Evolutionary conservation across 2,888 invertebrate species (phyloP).

Genomic region (Antitype chi): DNA sequence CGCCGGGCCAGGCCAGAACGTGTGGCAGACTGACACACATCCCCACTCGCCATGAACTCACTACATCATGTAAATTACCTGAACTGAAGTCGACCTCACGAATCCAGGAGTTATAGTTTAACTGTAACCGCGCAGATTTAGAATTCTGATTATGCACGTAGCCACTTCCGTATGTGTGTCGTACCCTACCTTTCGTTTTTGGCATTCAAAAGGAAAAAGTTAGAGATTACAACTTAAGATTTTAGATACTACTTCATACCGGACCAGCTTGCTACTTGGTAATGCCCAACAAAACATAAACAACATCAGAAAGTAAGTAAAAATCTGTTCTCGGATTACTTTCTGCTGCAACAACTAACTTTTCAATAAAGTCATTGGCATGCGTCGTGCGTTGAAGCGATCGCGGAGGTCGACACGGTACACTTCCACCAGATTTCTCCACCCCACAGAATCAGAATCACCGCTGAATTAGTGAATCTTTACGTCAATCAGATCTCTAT

Average conservation of each 20-base stretch:
- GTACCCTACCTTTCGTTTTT: constrained; percentile 38
- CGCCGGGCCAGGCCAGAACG: constrained; percentile 81
- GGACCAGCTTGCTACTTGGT: constrained; percentile 10
- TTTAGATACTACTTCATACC: not conserved
- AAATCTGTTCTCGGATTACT: constrained; percentile 47
- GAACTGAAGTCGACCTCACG: constrained; percentile 53
- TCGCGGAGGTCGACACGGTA: constrained; percentile 67
- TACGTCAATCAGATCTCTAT: constrained; percentile 85
- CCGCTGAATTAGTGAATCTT: constrained; percentile 82
- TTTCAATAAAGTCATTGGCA: constrained; percentile 61
- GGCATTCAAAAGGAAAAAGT: constrained; percentile 34
- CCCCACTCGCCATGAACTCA: constrained; percentile 51
- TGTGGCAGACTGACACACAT: constrained; percentile 86
- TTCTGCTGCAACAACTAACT: constrained; percentile 43
- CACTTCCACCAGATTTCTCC: constrained; percentile 71
- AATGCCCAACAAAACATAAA: constrained; percentile 43
- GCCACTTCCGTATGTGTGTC: constrained; percentile 42
- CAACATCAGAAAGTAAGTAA: constrained; percentile 31
- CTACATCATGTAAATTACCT: constrained; percentile 59
- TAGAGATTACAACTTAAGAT: constrained; percentile 12
- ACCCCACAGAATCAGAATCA: constrained; percentile 58
- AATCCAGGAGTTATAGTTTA: constrained; percentile 63
- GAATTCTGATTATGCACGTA: constrained; percentile 65
- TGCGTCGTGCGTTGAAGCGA: constrained; percentile 67
- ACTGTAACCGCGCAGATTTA: constrained; percentile 60